Evolutionary conservation across 30 jellyfish, hydroid and myxozoan genomes (phyloP), one percentile per base, ranked within the genome.

Genomic region (Aurelia coerulea): DNA sequence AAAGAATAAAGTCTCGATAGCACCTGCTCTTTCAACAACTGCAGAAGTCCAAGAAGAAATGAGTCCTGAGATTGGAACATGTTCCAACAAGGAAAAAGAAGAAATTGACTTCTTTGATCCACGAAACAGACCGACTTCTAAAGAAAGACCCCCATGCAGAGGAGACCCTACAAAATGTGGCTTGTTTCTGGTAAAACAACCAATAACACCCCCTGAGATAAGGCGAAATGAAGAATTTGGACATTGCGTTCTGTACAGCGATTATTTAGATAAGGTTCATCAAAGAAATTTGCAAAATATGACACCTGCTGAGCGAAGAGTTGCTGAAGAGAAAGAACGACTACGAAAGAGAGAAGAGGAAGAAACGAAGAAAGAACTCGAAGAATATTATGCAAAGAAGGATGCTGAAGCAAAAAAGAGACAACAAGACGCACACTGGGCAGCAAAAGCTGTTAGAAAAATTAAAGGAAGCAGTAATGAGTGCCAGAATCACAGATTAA

Each of bases 71-170:
- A 46, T 46, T 2, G 56, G 15, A 13, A 46, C 56, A 46, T 46
- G 56, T 39, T 39, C 51, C 51, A 39, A 74, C 29, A 74, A 42
- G 34, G 71, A 16, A 3, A 41, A 23, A 3, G 74, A 66, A 42
- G 82, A 65, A 4, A 32, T 68, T n/a, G 90, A 80, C 64, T 80
- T 80, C 64, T 80, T 46, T 54, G 56, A 80, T 35, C 81, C 73
- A 23, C 60, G 75, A 37, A 51, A 80, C 17, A 46, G 81, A 31
- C 82, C 90, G 12, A 66, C 90, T 46, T 41, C 90, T 35, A 80
- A 39, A 65, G 90, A 80, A 80, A 80, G 90, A 35, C 90, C 82
- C 51, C 90, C 90, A 17, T 65, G 75, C 15, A 80, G 82, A 80
- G 90, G 90, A 15, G 78, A 66, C 18, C 74, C 90, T 9, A 39